Evolutionary conservation across 1,140 invertebrate species (phyloP).

Genomic region (Tigriopus japonicus): DNA sequence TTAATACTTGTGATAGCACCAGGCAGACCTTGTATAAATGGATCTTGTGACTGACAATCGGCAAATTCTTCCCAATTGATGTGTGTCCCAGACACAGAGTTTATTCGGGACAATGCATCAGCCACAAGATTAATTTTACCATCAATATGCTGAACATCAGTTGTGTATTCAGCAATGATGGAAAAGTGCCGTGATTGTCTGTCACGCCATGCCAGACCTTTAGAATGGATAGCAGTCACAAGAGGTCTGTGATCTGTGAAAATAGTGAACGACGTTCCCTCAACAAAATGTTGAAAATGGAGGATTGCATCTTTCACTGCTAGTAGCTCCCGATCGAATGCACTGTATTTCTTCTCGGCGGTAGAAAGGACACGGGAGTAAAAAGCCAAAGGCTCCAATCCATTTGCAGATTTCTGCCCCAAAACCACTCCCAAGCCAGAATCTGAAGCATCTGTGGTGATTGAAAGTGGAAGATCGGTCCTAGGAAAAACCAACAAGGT

Average conservation of each 20-base stretch:
- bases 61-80: no score
- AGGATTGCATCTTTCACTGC: background rate
- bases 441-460: no score
- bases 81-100: no score
- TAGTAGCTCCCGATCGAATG: background rate
- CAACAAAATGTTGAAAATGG: background rate
- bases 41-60: no score
- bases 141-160: background rate
- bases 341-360: background rate
- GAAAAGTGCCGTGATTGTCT: no score
- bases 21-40: no score
- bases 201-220: no score
- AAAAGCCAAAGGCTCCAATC: background rate
- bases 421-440: no score
- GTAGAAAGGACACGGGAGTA: background rate
- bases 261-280: background rate
- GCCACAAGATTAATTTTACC: background rate
- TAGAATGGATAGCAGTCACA: background rate
- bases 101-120: background rate
- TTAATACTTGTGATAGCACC: no score
- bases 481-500: no score
- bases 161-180: background rate
- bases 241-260: background rate
- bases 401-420: background rate
- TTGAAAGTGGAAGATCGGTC: no score